phyloP scores from a whole-genome alignment of 30 jellyfish, hydroid and myxozoan genomes.

The Pelagia noctiluca region DNA sequence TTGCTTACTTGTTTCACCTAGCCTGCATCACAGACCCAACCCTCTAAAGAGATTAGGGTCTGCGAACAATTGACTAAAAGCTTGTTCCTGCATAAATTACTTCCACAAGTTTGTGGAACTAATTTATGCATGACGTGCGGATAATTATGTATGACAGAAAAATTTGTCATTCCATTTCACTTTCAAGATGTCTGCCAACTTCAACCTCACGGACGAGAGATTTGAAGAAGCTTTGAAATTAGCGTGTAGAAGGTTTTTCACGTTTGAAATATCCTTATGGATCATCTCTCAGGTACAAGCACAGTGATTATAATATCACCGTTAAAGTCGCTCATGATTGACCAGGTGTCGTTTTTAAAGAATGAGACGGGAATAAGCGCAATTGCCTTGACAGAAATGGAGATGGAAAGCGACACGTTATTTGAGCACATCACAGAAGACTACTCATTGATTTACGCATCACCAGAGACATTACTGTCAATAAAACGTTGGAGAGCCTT shows the following conservation, averaged over 20 bases:
- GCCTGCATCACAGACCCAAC: slow-evolving; percentile 41
- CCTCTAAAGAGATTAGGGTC: slow-evolving; percentile 42
- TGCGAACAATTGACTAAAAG: slow-evolving; percentile 34
- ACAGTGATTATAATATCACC: slow-evolving; percentile 25
- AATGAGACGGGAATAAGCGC: slow-evolving; percentile 33
- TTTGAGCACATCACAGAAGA: slow-evolving; percentile 29
- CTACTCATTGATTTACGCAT: slow-evolving; percentile 26
- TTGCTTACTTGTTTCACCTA: no score
- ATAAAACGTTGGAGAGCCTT: slow-evolving; percentile 36
- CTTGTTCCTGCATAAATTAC: slow-evolving; percentile 30
- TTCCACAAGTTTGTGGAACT: slow-evolving; percentile 24
- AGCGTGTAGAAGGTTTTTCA: not conserved
- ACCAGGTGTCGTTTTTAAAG: slow-evolving; percentile 23
- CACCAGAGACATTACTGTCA: slow-evolving; percentile 30
- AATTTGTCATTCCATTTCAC: not conserved
- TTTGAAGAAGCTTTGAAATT: slow-evolving; percentile 1
- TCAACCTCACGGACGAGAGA: slow-evolving; percentile 17
- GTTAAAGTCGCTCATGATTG: slow-evolving; percentile 21
- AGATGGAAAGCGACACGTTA: slow-evolving; percentile 34
- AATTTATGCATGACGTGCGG: slow-evolving; percentile 13
- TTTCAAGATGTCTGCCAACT: slow-evolving; percentile 26
- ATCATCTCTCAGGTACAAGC: slow-evolving; percentile 4
- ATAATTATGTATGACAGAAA: not conserved
- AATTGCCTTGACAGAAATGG: slow-evolving; percentile 18
- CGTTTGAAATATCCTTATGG: not conserved